Base-by-base conservation (phyloP, 2,113 vertebrate species). In the Semicossyphus pulcher region DNA sequence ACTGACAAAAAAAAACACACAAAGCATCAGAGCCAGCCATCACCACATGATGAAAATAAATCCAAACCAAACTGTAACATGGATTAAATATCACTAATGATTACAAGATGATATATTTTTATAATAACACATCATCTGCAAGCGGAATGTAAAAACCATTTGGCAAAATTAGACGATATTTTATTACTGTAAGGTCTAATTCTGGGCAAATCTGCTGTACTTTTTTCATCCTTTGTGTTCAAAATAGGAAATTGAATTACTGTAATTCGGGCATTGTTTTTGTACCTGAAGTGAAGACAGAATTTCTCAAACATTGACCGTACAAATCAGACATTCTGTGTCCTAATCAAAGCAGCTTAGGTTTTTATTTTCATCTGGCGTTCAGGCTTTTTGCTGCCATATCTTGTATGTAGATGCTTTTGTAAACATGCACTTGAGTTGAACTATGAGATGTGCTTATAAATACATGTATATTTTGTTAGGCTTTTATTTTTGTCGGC, bases 391-490 rank as follows among this genome's bases (percentile, higher is more conserved):
- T 88, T 86, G 86, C 86, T 83, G 88, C 83, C 88, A 86, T 86
- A 89, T 89, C 83, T 84, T 88, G 65, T 91, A 80, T 82, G 75
- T 88, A 89, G 90, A 86, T 75, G 88, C 89, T 91, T 90, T 81
- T 84, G 80, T 89, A 88, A 89, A 85, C 86, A 83, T 88, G 88
- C 82, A 90, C 82, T 89, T 90, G 85, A 88, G 84, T 85, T 89
- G 57, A 88, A 87, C 71, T 88, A 72, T 86, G 77, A 90, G 79
- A 84, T 89, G 76, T 91, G 84, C 78, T 87, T 85, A 78, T 89
- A 72, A 87, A 87, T 78, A 87, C 86, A 83, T 90, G 84, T 92
- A 88, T 90, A 86, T 91, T 91, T 88, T 91, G 86, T 88, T 82
- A 75, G 77, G 62, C 58, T 74, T 75, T 12, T 44, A 44, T 44